Evolutionary conservation across 2,888 invertebrate genomes (phyloP).

Genomic region (Agrotis clavis): DNA sequence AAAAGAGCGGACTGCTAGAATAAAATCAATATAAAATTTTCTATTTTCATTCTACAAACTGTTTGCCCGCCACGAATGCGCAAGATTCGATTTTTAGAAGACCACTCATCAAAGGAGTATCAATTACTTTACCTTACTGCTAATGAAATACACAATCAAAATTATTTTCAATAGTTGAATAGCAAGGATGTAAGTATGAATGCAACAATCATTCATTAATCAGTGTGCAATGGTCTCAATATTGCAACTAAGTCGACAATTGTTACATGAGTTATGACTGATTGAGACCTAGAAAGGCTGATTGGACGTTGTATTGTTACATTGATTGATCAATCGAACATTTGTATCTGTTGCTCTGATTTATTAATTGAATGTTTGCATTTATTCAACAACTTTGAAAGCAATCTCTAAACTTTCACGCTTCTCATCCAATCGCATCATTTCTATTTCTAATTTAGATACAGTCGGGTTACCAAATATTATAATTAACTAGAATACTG

Average conservation of each 20-base stretch:
- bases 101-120: too few species aligned
- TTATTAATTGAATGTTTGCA: background rate
- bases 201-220: background rate
- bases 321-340: conserved; percentile 1
- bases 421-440: background rate
- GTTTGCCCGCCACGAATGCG: too few species aligned
- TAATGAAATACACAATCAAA: too few species aligned
- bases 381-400: background rate
- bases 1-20: too few species aligned
- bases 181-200: too few species aligned
- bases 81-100: too few species aligned
- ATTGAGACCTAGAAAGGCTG: background rate
- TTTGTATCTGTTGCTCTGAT: background rate
- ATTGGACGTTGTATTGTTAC: background rate
- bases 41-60: too few species aligned
- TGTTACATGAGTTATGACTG: background rate
- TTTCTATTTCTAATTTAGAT: conserved; percentile 30
- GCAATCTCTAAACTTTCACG: conserved; percentile 18
- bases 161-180: too few species aligned
- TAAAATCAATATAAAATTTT: too few species aligned
- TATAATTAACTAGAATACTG: conserved; percentile 9
- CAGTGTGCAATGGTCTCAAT: background rate
- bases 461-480: conserved; percentile 16
- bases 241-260: background rate
- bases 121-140: too few species aligned